Conservation (phyloP, 2,888 invertebrate species). For the Neoscelio sp. region DNA sequence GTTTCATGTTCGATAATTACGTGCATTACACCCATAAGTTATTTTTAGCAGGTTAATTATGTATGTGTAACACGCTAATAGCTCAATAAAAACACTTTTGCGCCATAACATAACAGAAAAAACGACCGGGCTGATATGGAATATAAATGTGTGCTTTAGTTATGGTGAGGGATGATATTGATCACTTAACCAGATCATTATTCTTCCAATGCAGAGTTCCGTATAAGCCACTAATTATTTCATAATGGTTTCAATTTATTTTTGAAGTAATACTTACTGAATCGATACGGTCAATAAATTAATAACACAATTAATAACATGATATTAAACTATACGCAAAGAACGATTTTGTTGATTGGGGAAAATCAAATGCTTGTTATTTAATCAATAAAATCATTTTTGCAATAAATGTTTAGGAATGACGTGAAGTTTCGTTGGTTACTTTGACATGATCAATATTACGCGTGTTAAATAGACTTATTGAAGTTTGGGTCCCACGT, state of each 20-base stretch:
- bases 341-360: too few relatives aligned
- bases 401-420: too few relatives aligned
- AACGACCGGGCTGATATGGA: slow-evolving; percentile 31
- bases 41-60: slow-evolving; percentile 53
- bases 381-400: too few relatives aligned
- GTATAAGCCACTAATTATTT: slow-evolving; percentile 14
- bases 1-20: slow-evolving; percentile 53
- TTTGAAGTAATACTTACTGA: neutral
- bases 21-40: slow-evolving; percentile 51
- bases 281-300: neutral
- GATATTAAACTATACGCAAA: too few relatives aligned
- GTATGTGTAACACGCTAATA: slow-evolving; percentile 57
- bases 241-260: slow-evolving; percentile 8
- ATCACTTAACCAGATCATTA: slow-evolving; percentile 38
- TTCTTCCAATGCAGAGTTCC: slow-evolving; percentile 1
- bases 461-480: too few relatives aligned
- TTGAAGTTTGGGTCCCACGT: too few relatives aligned
- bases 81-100: slow-evolving; percentile 51
- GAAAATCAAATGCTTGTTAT: too few relatives aligned
- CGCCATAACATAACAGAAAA: slow-evolving; percentile 42
- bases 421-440: too few relatives aligned
- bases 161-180: slow-evolving; percentile 28
- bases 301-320: too few relatives aligned
- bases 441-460: too few relatives aligned
- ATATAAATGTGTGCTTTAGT: slow-evolving; percentile 51